Evolutionary conservation across 2,797 vertebrate species (phyloP), one percentile per base, ranked within the genome.

Genomic region (Periophthalmus magnuspinnatus): DNA sequence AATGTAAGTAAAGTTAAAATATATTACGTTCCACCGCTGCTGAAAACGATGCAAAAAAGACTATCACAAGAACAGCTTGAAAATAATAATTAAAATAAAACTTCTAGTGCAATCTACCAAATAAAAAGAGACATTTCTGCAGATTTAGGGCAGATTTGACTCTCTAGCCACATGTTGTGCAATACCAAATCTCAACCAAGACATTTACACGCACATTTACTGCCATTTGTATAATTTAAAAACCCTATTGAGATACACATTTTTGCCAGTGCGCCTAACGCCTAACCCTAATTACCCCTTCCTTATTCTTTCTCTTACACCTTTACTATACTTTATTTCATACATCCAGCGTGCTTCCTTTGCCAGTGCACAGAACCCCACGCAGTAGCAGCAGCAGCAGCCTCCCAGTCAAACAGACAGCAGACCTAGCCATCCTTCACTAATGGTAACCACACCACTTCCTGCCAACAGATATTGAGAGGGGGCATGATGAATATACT

Each of bases 401-500:
- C 5, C 36, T 75, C 74, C 68, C 67, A 72, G 84, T 83, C 65
- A 85, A 77, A 82, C 68, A 85, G 74, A 89, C 84, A 81, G 84
- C n/a, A 72, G 78, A 87, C 87, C 88, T 89, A 88, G 88, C 88
- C 93, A 93, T 91, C 88, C 91, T 87, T 93, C 90, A 92, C 92
- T 92, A 92, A 93, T 93, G 90, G 88, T 90, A 90, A 93, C 91
- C 89, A 90, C 90, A 89, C 87, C 87, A 89, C 85, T 86, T 91
- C 90, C 92, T 92, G 92, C 91, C 89, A 90, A 89, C 83, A 85
- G 89, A 88, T 81, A 86, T 88, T 82, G 86, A 88, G 87, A 87
- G 80, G 88, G 85, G 86, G 84, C 84, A 87, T 90, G 84, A 92
- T 93, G 93, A 92, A 92, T 93, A 93, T 92, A 92, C 90, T 91